Evolutionary conservation across 1,140 invertebrate species (phyloP), one percentile per base, ranked within the genome.

Genomic region (Temnothorax nylanderi): DNA sequence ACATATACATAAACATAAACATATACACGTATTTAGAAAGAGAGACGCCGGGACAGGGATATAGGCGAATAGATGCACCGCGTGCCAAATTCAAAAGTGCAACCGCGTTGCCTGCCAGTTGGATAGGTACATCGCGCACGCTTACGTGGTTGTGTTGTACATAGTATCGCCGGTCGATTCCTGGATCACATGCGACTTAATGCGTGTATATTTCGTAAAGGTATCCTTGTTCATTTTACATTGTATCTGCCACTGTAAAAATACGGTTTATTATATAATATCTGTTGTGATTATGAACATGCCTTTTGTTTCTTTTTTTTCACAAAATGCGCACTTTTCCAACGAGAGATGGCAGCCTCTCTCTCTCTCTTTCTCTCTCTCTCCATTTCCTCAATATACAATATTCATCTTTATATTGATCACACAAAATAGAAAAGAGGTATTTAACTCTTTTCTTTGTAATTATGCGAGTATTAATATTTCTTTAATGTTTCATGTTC

Each of bases 261-360:
- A 94, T 94, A 94, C 93, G 89, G 65, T 94, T 94, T 94, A 94
- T 94, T 94, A 94, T 92, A 93, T 93, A 93, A 93, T 94, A 94
- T 94, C 92, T 94, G 94, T 94, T 94, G 93, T 93, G 93, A 94
- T 94, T 94, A 94, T 86, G 62, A 92, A 92, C 82, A 76, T 44
- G 65, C 10, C 51, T 89, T 60, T 65, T 71, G 4, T 67, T 78
- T 75, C 44, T 60, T 62, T 78, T 80, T 37, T 77, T 49, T 75
- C 56, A 32, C 2, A 16, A 18, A 26, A 51, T 26, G 47, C 26
- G 41, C 78, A 81, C 21, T 26, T 26, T 51, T 81, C 64, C 21
- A 69, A 49, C 13, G 26, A 47, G 21, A 77, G 16, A 47, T 47
- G 34, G 7, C 10, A 13, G 58, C 44, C n/a, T 74, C 78, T 21